A percentile compares a stretch with the other conserved stretches of the same genome.
Evolutionary conservation across 2,797 vertebrate species (phyloP).

Genomic region (Malurus splendens): DNA sequence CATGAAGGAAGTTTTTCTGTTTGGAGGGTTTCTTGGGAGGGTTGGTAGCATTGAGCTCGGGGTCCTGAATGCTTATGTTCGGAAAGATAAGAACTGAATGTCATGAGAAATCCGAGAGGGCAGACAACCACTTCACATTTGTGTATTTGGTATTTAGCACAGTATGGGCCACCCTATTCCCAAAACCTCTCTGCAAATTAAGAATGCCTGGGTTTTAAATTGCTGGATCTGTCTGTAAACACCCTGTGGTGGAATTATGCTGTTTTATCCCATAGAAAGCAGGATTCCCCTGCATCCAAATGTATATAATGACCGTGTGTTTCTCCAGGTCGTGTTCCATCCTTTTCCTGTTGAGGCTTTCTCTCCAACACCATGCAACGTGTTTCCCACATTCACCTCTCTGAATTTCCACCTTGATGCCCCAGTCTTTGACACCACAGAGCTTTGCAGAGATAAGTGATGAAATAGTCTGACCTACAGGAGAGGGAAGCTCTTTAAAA

Average conservation of each 20-base stretch:
- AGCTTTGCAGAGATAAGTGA: not conserved
- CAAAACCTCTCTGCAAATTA: not conserved
- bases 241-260: not conserved
- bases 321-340: not conserved
- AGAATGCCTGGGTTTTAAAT: not conserved
- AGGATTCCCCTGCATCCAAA: not conserved
- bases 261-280: not conserved
- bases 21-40: not conserved
- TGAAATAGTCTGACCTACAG: not conserved
- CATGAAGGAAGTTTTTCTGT: not conserved
- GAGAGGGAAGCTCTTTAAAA: not conserved
- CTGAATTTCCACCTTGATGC: not conserved
- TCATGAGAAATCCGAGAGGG: not conserved
- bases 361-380: not conserved
- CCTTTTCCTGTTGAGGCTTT: not conserved
- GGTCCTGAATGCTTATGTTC: not conserved
- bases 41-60: not conserved
- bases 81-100: not conserved
- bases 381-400: not conserved
- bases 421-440: not conserved
- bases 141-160: not conserved
- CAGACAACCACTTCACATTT: not conserved
- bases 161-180: not conserved
- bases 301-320: rapidly evolving
- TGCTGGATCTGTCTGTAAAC: not conserved